These are phyloP conservation scores for Periophthalmodon schlosseri DNA, from an alignment of 2,113 vertebrate species.

Conservation along the genomic window DNA sequence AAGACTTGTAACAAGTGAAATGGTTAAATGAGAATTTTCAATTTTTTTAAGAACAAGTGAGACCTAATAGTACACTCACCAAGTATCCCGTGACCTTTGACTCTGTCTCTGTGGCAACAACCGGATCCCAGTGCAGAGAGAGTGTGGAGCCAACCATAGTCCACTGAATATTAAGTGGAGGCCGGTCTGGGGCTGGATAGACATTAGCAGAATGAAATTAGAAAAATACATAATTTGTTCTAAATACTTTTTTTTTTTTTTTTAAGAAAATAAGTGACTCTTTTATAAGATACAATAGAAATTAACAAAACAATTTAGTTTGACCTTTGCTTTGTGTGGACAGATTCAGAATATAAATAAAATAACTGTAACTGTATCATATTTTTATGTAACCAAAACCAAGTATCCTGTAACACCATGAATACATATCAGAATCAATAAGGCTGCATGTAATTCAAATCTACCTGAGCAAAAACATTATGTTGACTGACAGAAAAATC, in stretches of 20 bases:
- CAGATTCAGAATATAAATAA: neutral
- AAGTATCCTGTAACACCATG: neutral
- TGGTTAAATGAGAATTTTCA: neutral
- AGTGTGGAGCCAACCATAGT: slow-evolving; percentile 88
- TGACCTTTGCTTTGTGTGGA: neutral
- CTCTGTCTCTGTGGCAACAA: slow-evolving; percentile 89
- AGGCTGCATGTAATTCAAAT: neutral
- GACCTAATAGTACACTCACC: slow-evolving; percentile 72
- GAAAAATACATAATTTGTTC: no score
- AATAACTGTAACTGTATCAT: neutral
- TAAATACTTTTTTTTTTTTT: no score
- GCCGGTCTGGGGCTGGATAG: slow-evolving; percentile 86
- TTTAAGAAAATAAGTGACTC: no score
- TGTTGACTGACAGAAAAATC: neutral
- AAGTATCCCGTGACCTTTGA: slow-evolving; percentile 92
- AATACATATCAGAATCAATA: neutral
- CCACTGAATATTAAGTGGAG: slow-evolving; percentile 91
- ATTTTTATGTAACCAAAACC: neutral
- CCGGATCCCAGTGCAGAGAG: slow-evolving; percentile 91
- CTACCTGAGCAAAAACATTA: neutral
- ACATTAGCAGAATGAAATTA: neutral
- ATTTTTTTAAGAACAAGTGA: neutral
- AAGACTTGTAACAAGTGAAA: neutral
- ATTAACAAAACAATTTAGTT: no score
- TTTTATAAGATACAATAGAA: no score